Evolutionary conservation across 2,797 vertebrate species (phyloP), one percentile per base, ranked within the genome.

Genomic region (Agapornis canus): DNA sequence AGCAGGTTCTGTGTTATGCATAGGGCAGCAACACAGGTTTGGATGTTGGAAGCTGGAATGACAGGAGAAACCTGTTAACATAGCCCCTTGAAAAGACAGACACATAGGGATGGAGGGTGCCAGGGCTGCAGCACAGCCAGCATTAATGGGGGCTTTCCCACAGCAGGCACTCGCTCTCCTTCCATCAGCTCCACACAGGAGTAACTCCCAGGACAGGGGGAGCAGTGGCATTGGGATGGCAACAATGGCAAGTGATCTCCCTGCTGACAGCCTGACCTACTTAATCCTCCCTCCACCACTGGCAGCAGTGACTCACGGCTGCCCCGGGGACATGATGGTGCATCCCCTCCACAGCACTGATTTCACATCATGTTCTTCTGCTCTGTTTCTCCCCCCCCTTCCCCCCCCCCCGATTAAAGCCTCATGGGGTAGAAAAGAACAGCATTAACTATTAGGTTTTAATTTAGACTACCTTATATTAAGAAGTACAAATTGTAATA

Each of bases 141-240:
- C 5, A 1, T 40, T 45, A 59, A 11, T 0, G 0, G 40, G 68
- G 40, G 48, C 32, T 81, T 16, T 51, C 56, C 61, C 23, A 23
- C 0, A 0, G 43, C 17, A 10, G 16, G 54, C 1, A 17, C 29
- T 68, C 8, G 0, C 35, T 59, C 52, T 13, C 8, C 57, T 59
- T 60, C 59, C 54, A 19, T 25, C 51, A n/a, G 61, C 80, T 82
- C 71, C 12, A 2, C n/a, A 4, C 29, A 31, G 3, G 39, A 66
- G 76, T 59, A 48, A 52, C 37, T 11, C 5, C 29, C 47, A 27
- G 65, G 37, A 31, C 5, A 37, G 75, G 29, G 35, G 14, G 31
- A 92, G 40, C 56, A 49, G 64, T 5, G 52, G 32, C 27, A 59
- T 8, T 35, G 56, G 56, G 14, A 7, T 9, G 12, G 40, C 21